phyloP scores from a whole-genome alignment of 2,797 vertebrate genomes.

The Ispidina lecontei region DNA sequence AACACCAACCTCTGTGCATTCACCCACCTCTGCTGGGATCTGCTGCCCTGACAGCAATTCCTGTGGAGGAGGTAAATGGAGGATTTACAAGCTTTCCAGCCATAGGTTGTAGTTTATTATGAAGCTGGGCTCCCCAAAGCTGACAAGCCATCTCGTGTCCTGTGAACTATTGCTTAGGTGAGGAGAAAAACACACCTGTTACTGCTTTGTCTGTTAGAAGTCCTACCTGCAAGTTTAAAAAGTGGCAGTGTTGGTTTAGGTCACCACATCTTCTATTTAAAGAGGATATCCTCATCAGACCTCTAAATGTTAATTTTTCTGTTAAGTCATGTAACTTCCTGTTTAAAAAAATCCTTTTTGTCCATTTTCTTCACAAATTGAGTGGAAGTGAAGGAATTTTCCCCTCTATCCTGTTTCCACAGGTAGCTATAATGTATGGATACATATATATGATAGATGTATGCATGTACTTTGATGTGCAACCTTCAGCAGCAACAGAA shows the following conservation, averaged over 20 bases:
- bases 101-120: background rate
- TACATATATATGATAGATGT: background rate
- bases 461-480: background rate
- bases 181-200: background rate
- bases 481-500: background rate
- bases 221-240: background rate
- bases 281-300: background rate
- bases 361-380: background rate
- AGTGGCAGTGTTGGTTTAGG: background rate
- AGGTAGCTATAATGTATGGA: background rate
- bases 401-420: background rate
- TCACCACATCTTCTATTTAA: background rate
- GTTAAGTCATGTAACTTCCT: accelerated
- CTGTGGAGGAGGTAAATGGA: background rate
- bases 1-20: background rate
- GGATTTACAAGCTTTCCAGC: background rate
- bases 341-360: background rate
- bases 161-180: background rate
- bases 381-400: background rate
- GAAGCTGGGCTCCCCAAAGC: background rate
- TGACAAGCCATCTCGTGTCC: background rate
- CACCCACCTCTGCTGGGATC: background rate
- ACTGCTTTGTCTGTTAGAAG: background rate
- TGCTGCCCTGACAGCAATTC: background rate
- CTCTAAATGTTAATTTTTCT: background rate